Evolutionary conservation across 2,888 invertebrate genomes (phyloP).

Genomic region (Spisula solida): DNA sequence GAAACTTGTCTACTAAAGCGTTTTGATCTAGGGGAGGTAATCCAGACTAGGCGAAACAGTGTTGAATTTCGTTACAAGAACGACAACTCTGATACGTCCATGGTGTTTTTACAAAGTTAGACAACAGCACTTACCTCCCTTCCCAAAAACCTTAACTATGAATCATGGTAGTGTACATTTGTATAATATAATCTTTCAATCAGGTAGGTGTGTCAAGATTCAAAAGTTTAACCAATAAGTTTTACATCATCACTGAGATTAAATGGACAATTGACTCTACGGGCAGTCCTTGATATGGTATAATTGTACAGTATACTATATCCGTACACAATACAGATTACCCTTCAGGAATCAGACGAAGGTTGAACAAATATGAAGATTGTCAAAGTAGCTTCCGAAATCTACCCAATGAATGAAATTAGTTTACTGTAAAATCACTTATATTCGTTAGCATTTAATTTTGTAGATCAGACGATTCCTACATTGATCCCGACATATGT

Average conservation of each 20-base stretch:
- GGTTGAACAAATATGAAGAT: too few relatives aligned
- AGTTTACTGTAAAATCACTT: too few relatives aligned
- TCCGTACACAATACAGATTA: not conserved
- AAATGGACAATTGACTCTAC: not conserved
- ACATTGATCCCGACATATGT: too few relatives aligned
- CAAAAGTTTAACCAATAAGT: not conserved
- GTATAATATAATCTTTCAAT: slow-evolving; percentile 3
- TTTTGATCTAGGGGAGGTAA: too few relatives aligned
- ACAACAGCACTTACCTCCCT: not conserved
- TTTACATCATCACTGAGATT: not conserved
- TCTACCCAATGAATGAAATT: too few relatives aligned
- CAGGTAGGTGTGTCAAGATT: not conserved
- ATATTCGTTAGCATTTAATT: too few relatives aligned
- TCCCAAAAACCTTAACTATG: not conserved
- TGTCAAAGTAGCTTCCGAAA: too few relatives aligned
- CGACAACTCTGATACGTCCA: not conserved
- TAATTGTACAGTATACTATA: not conserved
- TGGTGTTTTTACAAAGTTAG: not conserved
- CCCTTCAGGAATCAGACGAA: not conserved
- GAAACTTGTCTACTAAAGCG: too few relatives aligned
- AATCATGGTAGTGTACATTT: not conserved
- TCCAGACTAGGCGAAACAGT: too few relatives aligned
- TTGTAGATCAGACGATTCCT: too few relatives aligned
- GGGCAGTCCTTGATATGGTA: not conserved
- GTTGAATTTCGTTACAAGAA: not conserved